Evolutionary conservation across 1,140 invertebrate genomes (phyloP).

Genomic region (Cotesia glomerata): DNA sequence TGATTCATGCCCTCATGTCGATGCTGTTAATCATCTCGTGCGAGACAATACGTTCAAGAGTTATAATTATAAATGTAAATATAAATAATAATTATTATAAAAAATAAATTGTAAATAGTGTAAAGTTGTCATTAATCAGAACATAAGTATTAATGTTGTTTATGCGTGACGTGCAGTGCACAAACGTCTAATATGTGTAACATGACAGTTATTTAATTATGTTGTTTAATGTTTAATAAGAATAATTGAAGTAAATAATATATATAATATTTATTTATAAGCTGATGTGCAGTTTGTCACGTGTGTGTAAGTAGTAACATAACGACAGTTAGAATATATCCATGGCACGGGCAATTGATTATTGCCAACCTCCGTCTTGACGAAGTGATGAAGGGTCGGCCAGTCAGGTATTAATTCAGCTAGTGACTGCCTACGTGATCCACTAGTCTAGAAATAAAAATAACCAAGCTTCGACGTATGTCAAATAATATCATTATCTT

Average conservation of each 20-base stretch:
- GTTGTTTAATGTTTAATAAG: no score
- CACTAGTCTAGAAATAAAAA: slow-evolving; percentile 66
- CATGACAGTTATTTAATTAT: no score
- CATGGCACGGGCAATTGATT: slow-evolving; percentile 40
- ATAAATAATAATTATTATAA: no score
- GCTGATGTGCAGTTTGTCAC: neutral
- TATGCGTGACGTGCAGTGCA: no score
- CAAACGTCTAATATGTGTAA: no score
- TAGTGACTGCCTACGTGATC: slow-evolving; percentile 84
- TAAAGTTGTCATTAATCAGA: no score
- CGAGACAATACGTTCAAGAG: slow-evolving; percentile 22
- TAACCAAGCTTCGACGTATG: slow-evolving; percentile 16
- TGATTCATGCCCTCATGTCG: slow-evolving; percentile 27
- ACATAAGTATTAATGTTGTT: no score
- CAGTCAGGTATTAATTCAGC: slow-evolving; percentile 96
- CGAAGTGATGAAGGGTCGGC: slow-evolving; percentile 89
- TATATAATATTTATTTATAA: neutral
- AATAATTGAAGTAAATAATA: no score
- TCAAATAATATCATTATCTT: neutral
- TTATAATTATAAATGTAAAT: neutral
- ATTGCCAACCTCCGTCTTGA: slow-evolving; percentile 75
- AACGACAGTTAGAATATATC: slow-evolving; percentile 16
- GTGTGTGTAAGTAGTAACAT: neutral
- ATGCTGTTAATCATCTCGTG: slow-evolving; percentile 37
- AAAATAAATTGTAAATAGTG: no score